Base-by-base conservation (phyloP, 2,113 vertebrate genomes). In the Struthidea cinerea region DNA sequence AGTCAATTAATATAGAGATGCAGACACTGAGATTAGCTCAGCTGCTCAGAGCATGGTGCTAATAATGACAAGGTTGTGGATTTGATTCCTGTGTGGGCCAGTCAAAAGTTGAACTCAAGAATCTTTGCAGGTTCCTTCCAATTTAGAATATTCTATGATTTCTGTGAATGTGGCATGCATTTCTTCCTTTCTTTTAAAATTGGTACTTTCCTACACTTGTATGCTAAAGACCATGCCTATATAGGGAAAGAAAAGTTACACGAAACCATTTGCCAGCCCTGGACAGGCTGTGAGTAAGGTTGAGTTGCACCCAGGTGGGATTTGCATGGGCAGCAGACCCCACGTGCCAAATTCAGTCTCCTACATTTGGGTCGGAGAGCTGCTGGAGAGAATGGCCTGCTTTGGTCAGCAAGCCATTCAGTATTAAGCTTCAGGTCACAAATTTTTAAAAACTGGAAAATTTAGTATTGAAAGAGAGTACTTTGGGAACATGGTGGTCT, bases 331-430 rank as follows among this genome's bases (percentile, higher is more conserved):
- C 15, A 60, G 8, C 11, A 59, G 10, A 50, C 6, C 4, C 10
- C 23, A 52, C 10, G 13, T 47, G 11, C 9, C 27, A 39, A 5
- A 18, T 44, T 83, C 21, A 33, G 8, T 16, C 6, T 78, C 13
- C 16, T 33, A 3, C 0, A 0, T 6, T 3, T 32, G 6, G 1
- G 3, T 24, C 8, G 23, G 9, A 7, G 7, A 44, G 13, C 8
- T 77, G 18, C 23, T 33, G 18, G 37, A 37, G 24, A 46, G 8
- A 82, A 67, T 3, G 1, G 7, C 4, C 18, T 55, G 12, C 19
- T 57, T 46, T 32, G 6, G 13, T 68, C 59, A 55, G 9, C 19
- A 86, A 26, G 4, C 1, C 4, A 9, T 37, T 79, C 44, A 64
- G 4, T 35, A 75, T 32, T 13, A 53, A 47, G 4, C 69, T 92